Percentiles rank a stretch among this genome's conserved stretches.
phyloP scores from a whole-genome alignment of 2,888 invertebrate genomes.

The Tetropium fuscum region DNA sequence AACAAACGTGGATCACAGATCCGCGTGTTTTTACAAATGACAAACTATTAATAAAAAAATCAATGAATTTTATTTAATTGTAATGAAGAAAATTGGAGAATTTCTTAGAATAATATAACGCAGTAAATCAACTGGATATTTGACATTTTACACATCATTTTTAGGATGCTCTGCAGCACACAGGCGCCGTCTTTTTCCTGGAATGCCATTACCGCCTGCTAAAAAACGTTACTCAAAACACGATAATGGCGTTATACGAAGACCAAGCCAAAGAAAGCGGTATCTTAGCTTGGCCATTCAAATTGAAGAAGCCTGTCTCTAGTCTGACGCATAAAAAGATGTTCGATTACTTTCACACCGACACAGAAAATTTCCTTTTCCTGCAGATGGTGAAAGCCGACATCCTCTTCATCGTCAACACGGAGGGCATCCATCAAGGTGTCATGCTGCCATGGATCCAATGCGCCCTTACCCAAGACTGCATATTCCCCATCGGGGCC shows the following conservation, averaged over 20 bases:
- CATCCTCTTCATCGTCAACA: slow-evolving; percentile 79
- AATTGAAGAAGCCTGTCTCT: slow-evolving; percentile 83
- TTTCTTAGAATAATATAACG: too few relatives aligned
- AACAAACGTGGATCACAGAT: too few relatives aligned
- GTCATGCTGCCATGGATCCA: slow-evolving; percentile 92
- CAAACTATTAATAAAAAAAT: too few relatives aligned
- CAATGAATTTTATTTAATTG: too few relatives aligned
- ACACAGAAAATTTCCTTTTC: slow-evolving; percentile 88
- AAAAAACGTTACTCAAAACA: slow-evolving; percentile 60
- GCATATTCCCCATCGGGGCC: slow-evolving; percentile 92
- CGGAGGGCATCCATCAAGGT: slow-evolving; percentile 72
- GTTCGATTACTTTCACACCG: slow-evolving; percentile 92
- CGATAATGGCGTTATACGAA: slow-evolving; percentile 58
- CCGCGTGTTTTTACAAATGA: too few relatives aligned
- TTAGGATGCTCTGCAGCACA: slow-evolving; percentile 83
- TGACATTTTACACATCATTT: too few relatives aligned
- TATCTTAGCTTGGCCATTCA: slow-evolving; percentile 84
- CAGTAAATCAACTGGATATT: too few relatives aligned
- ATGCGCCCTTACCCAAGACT: slow-evolving; percentile 90
- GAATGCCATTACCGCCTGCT: slow-evolving; percentile 76
- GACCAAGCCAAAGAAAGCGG: slow-evolving; percentile 68
- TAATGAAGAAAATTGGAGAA: too few relatives aligned
- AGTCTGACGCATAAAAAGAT: slow-evolving; percentile 95
- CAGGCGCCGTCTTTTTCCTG: slow-evolving; percentile 83
- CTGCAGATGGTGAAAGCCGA: slow-evolving; percentile 88